These are phyloP conservation scores for Diogma glabrata DNA, from an alignment of 2,888 invertebrate species.

Conservation along the genomic window DNA sequence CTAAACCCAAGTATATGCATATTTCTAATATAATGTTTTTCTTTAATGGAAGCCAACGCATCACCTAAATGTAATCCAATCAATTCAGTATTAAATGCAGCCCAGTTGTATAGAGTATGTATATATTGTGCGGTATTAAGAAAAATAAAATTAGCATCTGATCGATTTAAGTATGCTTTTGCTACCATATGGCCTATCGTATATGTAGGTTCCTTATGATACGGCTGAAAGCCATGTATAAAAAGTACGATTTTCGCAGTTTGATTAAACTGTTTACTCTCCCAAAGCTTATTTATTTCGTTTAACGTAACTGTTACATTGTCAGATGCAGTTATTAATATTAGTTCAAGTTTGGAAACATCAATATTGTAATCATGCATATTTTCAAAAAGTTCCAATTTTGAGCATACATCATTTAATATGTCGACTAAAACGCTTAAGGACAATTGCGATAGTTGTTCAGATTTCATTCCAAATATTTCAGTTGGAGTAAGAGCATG, in stretches of 20 bases:
- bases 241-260: not conserved
- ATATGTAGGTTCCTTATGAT: not conserved
- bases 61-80: constrained; percentile 14
- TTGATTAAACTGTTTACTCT: not conserved
- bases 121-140: constrained; percentile 15
- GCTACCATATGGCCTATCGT: not conserved
- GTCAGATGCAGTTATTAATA: not conserved
- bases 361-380: too few relatives aligned
- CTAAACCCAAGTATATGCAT: constrained; percentile 15
- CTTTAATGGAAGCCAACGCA: constrained; percentile 9
- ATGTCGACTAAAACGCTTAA: too few relatives aligned
- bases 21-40: constrained; percentile 10
- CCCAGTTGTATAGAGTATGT: constrained; percentile 18
- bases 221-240: not conserved
- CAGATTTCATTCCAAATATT: too few relatives aligned
- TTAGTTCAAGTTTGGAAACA: too few relatives aligned
- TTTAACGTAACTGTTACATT: not conserved
- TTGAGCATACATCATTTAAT: too few relatives aligned
- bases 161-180: not conserved
- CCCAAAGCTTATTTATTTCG: not conserved
- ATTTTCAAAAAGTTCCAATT: too few relatives aligned
- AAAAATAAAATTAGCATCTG: not conserved
- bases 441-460: too few relatives aligned
- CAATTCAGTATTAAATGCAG: constrained; percentile 16
- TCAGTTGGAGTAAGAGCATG: too few relatives aligned